A percentile compares a stretch with the other conserved stretches of the same genome.
These are phyloP conservation scores for Brachyhypopomus gauderio DNA, from an alignment of 2,113 vertebrate species.

Conservation along the genomic window DNA sequence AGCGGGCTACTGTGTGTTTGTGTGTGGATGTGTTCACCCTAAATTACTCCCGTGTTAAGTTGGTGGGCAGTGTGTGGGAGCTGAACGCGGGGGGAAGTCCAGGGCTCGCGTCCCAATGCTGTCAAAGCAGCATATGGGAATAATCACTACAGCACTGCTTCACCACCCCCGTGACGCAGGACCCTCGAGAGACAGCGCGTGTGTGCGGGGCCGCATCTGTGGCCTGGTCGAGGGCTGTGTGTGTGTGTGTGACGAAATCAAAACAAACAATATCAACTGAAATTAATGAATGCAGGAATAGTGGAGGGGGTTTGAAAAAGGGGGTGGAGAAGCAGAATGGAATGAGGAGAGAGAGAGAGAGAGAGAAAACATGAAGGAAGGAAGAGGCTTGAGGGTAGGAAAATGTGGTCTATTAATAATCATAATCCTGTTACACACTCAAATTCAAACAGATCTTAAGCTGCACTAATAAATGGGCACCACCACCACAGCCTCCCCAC, in stretches of 20 bases:
- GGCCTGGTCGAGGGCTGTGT: constrained; percentile 29
- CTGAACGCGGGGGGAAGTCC: constrained; percentile 32
- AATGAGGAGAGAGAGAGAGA: not conserved
- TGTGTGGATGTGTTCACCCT: constrained; percentile 19
- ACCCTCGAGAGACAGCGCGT: constrained; percentile 37
- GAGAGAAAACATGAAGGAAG: not conserved
- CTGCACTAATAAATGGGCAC: constrained; percentile 11
- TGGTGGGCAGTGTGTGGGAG: constrained; percentile 24
- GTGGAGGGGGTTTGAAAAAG: not conserved
- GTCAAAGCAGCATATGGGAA: constrained; percentile 53
- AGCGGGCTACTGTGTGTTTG: not conserved
- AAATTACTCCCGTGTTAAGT: constrained; percentile 35
- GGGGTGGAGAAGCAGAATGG: not conserved
- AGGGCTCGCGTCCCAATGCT: constrained; percentile 33
- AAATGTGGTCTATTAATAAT: not conserved
- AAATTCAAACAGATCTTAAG: not conserved
- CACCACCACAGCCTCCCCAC: not conserved
- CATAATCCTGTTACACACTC: too few relatives aligned
- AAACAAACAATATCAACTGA: constrained; percentile 33
- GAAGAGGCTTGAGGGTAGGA: not conserved
- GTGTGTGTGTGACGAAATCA: constrained; percentile 1
- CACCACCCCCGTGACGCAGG: constrained; percentile 56
- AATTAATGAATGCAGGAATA: constrained; percentile 12
- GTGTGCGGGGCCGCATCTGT: constrained; percentile 18
- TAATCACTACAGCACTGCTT: constrained; percentile 47